Conservation (phyloP, 2,888 invertebrate genomes). For the Apodemia hepburni region DNA sequence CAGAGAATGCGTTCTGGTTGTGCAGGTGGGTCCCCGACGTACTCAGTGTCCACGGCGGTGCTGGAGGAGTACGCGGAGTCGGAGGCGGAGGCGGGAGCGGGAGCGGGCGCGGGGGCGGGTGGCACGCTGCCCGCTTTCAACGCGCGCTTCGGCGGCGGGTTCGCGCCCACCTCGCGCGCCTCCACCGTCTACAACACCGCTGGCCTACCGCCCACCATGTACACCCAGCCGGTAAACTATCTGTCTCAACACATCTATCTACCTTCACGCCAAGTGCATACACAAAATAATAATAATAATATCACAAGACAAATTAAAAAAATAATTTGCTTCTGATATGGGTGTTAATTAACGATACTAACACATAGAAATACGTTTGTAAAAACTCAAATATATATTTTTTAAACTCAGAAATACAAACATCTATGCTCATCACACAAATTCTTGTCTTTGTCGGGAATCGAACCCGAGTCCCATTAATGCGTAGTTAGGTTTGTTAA, state of each 20-base stretch:
- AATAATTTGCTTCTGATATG: too few relatives aligned
- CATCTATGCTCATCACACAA: too few relatives aligned
- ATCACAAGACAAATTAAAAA: too few relatives aligned
- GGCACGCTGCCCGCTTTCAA: slow-evolving; percentile 77
- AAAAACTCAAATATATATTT: too few relatives aligned
- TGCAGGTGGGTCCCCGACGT: slow-evolving; percentile 57
- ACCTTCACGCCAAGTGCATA: too few relatives aligned
- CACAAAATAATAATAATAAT: too few relatives aligned
- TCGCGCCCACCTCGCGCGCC: slow-evolving; percentile 51
- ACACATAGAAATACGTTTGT: too few relatives aligned
- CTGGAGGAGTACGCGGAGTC: slow-evolving; percentile 33
- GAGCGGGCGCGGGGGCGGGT: slow-evolving; percentile 44
- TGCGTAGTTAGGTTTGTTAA: too few relatives aligned
- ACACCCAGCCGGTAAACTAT: slow-evolving; percentile 51
- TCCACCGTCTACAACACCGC: slow-evolving; percentile 51
- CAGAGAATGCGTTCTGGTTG: neutral
- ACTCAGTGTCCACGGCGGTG: slow-evolving; percentile 41
- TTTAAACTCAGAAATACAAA: too few relatives aligned
- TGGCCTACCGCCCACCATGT: slow-evolving; percentile 44
- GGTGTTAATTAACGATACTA: too few relatives aligned
- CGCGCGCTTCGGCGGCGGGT: slow-evolving; percentile 72
- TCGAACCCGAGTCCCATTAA: too few relatives aligned
- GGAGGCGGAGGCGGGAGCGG: slow-evolving; percentile 37
- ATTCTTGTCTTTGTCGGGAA: too few relatives aligned
- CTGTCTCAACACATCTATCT: neutral